Percentiles rank a stretch among this genome's conserved stretches.
Conservation (phyloP, 2,888 invertebrate genomes). For the Cordylochernes scorpioides region DNA sequence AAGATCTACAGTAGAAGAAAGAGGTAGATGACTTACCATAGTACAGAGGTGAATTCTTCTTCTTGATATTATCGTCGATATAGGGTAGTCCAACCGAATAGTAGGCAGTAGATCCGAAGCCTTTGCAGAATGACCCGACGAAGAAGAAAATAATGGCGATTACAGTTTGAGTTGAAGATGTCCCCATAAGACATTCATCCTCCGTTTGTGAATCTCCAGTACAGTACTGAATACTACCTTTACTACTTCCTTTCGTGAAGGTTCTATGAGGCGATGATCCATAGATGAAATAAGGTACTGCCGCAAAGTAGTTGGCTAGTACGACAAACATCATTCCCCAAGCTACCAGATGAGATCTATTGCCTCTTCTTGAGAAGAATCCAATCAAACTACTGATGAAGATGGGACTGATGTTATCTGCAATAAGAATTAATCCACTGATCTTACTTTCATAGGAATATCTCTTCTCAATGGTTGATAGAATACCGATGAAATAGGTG, state of each 20-base stretch:
- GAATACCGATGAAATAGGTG: slow-evolving; percentile 12
- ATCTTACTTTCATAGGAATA: slow-evolving; percentile 12
- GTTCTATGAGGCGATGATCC: slow-evolving; percentile 10
- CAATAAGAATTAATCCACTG: slow-evolving; percentile 13
- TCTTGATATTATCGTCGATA: slow-evolving; percentile 14
- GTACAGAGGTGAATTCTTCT: slow-evolving; percentile 13
- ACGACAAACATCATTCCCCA: slow-evolving; percentile 10
- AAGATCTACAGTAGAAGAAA: too few relatives aligned
- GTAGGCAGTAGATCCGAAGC: slow-evolving; percentile 13
- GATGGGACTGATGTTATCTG: slow-evolving; percentile 12
- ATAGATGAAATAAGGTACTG: slow-evolving; percentile 12
- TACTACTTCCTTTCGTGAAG: neutral
- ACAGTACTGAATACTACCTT: slow-evolving; percentile 3
- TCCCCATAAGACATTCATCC: too few relatives aligned
- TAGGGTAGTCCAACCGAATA: slow-evolving; percentile 13
- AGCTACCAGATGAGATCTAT: slow-evolving; percentile 9
- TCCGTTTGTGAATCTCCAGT: neutral
- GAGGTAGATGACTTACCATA: slow-evolving; percentile 11
- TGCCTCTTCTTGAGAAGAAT: slow-evolving; percentile 9
- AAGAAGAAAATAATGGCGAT: slow-evolving; percentile 10
- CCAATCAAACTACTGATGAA: slow-evolving; percentile 9
- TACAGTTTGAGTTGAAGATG: slow-evolving; percentile 7
- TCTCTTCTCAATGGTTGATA: slow-evolving; percentile 13
- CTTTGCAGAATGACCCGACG: slow-evolving; percentile 13
- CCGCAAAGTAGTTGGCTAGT: slow-evolving; percentile 9